Conservation (phyloP, 2,113 vertebrate species). For the Gila orcuttii region DNA sequence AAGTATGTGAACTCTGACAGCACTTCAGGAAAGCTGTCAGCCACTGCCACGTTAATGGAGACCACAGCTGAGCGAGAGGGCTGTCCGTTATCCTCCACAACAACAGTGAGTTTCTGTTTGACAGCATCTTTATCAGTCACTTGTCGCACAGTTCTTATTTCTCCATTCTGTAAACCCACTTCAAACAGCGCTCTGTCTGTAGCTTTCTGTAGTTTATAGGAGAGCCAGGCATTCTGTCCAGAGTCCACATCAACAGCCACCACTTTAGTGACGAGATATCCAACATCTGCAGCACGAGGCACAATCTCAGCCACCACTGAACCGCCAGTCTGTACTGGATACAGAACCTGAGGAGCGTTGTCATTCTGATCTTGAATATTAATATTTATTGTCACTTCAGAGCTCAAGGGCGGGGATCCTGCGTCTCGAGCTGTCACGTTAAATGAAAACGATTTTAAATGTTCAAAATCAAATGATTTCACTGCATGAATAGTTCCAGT, state of each 20-base stretch:
- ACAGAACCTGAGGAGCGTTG: slow-evolving; percentile 29
- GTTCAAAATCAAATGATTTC: slow-evolving; percentile 62
- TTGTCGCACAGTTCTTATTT: slow-evolving; percentile 52
- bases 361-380: slow-evolving; percentile 18
- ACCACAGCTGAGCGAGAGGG: slow-evolving; percentile 34
- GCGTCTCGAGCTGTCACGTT: slow-evolving; percentile 59
- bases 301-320: slow-evolving; percentile 53
- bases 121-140: slow-evolving; percentile 54
- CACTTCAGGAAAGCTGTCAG: slow-evolving; percentile 35
- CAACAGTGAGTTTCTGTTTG: slow-evolving; percentile 53
- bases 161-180: slow-evolving; percentile 51
- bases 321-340: slow-evolving; percentile 40
- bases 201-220: slow-evolving; percentile 53
- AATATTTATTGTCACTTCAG: slow-evolving; percentile 21
- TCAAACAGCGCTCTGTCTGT: slow-evolving; percentile 54
- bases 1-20: slow-evolving; percentile 60
- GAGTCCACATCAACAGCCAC: slow-evolving; percentile 71
- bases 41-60: slow-evolving; percentile 27
- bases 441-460: slow-evolving; percentile 44
- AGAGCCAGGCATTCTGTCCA: slow-evolving; percentile 61
- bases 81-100: slow-evolving; percentile 55
- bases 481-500: slow-evolving; percentile 52
- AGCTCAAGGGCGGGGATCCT: slow-evolving; percentile 59
- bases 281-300: slow-evolving; percentile 63
- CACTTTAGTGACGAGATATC: slow-evolving; percentile 66